Conservation (phyloP, 2,113 vertebrate genomes). For the human (Homo sapiens) region GRCh38 chr16:81958001-81958500, state of each 20-base stretch:
- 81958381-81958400: background rate
- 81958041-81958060: background rate
- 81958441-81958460: background rate
- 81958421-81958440: constrained; percentile 1
- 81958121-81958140: constrained; percentile 31
- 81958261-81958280: constrained; percentile 66
- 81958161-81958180: constrained; percentile 48
- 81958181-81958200: constrained; percentile 71
- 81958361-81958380: background rate
- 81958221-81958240: constrained; percentile 30
- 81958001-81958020: accelerated
- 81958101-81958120: background rate
- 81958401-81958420: background rate
- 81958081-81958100: constrained; percentile 39
- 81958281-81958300: background rate
- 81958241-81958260: background rate
- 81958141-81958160: background rate
- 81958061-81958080: background rate
- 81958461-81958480: background rate
- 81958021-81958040: accelerated
- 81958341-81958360: background rate
- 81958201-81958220: constrained; percentile 78
- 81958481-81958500: background rate
- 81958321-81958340: background rate
- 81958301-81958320: background rate